Conservation (phyloP, 2,797 vertebrate genomes). For the Sebastolobus alascanus region DNA sequence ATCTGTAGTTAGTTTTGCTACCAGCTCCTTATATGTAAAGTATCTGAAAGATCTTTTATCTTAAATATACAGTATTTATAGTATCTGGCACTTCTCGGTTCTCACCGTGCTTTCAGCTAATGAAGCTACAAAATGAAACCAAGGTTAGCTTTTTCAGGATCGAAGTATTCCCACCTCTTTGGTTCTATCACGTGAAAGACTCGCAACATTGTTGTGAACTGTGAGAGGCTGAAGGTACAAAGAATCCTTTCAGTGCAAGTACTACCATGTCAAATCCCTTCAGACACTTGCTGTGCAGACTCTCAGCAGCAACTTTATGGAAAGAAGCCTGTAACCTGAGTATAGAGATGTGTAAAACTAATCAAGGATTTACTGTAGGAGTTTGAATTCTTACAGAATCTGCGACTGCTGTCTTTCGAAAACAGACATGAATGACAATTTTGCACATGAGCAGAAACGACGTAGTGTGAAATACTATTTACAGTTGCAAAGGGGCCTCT, state of each 20-base stretch:
- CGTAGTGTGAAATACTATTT: background rate
- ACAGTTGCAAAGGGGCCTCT: slow-evolving; percentile 6
- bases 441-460: background rate
- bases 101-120: background rate
- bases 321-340: background rate
- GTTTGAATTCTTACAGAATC: background rate
- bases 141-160: slow-evolving; percentile 3
- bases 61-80: background rate
- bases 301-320: background rate
- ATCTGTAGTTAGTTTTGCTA: background rate
- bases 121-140: background rate
- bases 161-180: background rate
- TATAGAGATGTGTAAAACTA: background rate
- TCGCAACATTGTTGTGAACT: slow-evolving; percentile 18
- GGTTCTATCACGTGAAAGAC: slow-evolving; percentile 22
- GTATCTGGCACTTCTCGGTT: background rate
- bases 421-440: background rate
- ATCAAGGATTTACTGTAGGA: background rate
- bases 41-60: background rate
- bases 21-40: background rate
- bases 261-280: slow-evolving; percentile 27
- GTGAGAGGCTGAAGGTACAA: slow-evolving; percentile 36
- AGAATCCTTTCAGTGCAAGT: slow-evolving; percentile 30
- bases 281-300: slow-evolving; percentile 12
- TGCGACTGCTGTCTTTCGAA: background rate